phyloP scores from a whole-genome alignment of 2,888 invertebrate species.

The Galeruca laticollis region DNA sequence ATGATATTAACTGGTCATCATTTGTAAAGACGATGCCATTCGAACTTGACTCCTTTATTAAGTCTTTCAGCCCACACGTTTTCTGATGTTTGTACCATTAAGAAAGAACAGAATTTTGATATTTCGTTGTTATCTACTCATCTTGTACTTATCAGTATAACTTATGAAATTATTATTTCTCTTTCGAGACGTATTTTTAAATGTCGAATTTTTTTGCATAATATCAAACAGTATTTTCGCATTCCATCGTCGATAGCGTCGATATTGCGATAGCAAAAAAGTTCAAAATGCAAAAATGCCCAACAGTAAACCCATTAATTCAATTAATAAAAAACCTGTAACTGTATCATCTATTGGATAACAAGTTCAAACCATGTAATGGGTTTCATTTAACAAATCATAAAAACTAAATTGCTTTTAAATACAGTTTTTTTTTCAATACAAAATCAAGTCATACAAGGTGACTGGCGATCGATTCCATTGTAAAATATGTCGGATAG shows the following conservation, averaged over 20 bases:
- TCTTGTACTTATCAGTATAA: no score
- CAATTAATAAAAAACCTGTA: slow-evolving; percentile 13
- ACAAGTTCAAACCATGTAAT: slow-evolving; percentile 30
- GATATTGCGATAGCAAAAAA: background rate
- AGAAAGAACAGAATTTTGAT: no score
- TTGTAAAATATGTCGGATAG: background rate
- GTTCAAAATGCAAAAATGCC: background rate
- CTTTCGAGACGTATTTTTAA: background rate
- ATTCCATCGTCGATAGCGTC: background rate
- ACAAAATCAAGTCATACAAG: slow-evolving; percentile 17
- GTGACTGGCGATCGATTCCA: background rate
- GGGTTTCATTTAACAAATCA: slow-evolving; percentile 27
- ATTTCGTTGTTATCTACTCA: no score
- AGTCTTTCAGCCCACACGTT: no score
- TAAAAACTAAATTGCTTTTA: slow-evolving; percentile 32
- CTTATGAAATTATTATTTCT: background rate
- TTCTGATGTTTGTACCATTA: no score
- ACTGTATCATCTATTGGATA: slow-evolving; percentile 17
- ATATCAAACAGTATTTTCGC: slow-evolving; percentile 5
- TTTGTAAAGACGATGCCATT: no score
- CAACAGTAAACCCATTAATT: slow-evolving; percentile 8
- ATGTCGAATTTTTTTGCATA: background rate
- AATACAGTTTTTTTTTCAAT: slow-evolving; percentile 15
- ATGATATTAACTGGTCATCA: no score
- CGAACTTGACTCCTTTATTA: no score